Evolutionary conservation across 2,797 vertebrate genomes (phyloP), one percentile per base, ranked within the genome.

Genomic region (Naso thynnoides): DNA sequence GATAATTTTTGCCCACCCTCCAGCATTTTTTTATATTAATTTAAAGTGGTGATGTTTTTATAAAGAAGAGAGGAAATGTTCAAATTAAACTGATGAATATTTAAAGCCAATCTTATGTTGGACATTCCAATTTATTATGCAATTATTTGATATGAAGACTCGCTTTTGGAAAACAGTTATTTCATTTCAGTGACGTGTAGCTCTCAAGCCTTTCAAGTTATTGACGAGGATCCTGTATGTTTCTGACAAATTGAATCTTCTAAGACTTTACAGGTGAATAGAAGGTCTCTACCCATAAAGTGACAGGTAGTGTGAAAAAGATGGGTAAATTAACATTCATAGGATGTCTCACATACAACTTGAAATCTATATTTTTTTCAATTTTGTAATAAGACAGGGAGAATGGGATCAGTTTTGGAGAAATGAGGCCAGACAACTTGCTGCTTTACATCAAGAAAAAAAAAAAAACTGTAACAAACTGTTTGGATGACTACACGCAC

Each of bases 1-100:
- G 90, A 94, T 94, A 94, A 92, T 91, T 92, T 84, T 83, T 59
- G 13, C 62, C 82, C 78, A 65, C 85, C 90, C 86, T 58, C 53
- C 19, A 84, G 91, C 91, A 87, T 82, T 73, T 67, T 73, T 82
- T 82, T 73, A 83, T 85, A 87, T 90, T 87, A 86, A 91, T 74
- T 91, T 90, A 65, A 82, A 87, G 70, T 81, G 68, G 68, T 74
- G 44, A 62, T 65, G 85, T 78, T 70, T 77, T 26, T 21, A 55
- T 57, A 68, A 63, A 56, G 62, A 60, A 47, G 10, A 56, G 36
- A 65, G 48, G 81, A 60, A 74, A 86, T 67, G 59, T 74, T 84
- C 63, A 74, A 83, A 85, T 88, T 72, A 82, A 86, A 86, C 67
- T 18, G 56, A 63, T 79, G 63, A 88, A 89, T 89, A 81, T 89